Evolutionary conservation across 2,113 vertebrate genomes (phyloP).

Genomic region (Oryzias curvinotus): DNA sequence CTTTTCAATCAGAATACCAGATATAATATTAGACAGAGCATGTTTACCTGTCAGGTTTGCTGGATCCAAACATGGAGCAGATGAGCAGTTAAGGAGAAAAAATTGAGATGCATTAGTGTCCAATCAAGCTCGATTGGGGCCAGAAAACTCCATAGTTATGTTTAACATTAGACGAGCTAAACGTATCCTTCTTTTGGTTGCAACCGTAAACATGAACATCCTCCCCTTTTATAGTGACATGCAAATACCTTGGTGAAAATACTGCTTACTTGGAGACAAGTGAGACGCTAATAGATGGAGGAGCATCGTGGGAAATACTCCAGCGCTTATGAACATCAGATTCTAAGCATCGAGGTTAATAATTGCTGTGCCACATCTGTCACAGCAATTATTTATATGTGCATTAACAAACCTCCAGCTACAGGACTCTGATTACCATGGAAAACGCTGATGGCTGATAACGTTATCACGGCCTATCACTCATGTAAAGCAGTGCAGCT

Average conservation of each 20-base stretch:
- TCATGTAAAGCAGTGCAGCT: conserved; percentile 5
- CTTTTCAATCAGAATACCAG: conserved; percentile 31
- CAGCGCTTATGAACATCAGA: conserved; percentile 16
- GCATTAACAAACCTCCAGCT: conserved; percentile 32
- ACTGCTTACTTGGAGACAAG: conserved; percentile 10
- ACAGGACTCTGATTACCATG: conserved; percentile 35
- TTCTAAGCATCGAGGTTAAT: conserved; percentile 40
- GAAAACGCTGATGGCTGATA: conserved; percentile 34
- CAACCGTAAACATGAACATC: background rate
- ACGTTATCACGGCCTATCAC: conserved; percentile 17
- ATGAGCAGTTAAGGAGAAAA: conserved; percentile 66
- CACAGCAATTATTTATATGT: conserved; percentile 40
- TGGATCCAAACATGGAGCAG: conserved; percentile 77
- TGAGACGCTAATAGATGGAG: conserved; percentile 25
- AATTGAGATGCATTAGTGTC: conserved; percentile 63
- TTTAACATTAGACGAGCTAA: conserved; percentile 15
- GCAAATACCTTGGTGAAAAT: conserved; percentile 17
- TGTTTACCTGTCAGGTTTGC: conserved; percentile 98
- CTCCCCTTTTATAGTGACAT: background rate
- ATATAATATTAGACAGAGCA: conserved; percentile 48
- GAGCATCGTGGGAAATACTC: conserved; percentile 16
- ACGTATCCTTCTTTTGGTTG: conserved; percentile 10
- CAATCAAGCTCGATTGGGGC: conserved; percentile 41
- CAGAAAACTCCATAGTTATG: conserved; percentile 7
- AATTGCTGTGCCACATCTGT: conserved; percentile 25